Conservation (phyloP, 1,140 invertebrate genomes). For the Lepidurus packardi region DNA sequence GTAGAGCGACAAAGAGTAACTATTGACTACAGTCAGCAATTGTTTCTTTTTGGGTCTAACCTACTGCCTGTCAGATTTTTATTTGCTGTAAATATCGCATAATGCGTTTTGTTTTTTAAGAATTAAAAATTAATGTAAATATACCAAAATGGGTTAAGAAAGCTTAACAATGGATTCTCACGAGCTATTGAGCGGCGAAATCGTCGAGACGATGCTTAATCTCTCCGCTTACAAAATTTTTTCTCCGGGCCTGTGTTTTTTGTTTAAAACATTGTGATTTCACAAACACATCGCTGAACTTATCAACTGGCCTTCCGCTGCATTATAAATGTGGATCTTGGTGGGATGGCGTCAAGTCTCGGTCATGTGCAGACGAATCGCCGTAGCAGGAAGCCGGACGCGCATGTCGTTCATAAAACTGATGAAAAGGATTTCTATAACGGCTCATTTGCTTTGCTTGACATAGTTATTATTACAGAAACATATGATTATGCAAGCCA, state of each 20-base stretch:
- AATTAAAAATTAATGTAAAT: too few species aligned
- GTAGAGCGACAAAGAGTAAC: neutral
- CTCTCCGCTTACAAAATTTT: neutral
- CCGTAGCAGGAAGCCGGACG: neutral
- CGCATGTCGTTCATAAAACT: neutral
- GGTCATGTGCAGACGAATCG: neutral
- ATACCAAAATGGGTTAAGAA: too few species aligned
- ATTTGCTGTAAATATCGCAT: too few species aligned
- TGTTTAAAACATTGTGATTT: constrained; percentile 1
- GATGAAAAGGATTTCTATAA: too few species aligned
- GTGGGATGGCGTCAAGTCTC: neutral
- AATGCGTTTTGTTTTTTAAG: too few species aligned
- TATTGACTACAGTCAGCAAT: neutral
- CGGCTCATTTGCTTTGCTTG: too few species aligned
- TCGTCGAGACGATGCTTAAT: neutral
- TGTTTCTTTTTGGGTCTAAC: neutral
- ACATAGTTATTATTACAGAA: too few species aligned
- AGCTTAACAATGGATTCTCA: neutral
- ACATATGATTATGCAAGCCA: too few species aligned
- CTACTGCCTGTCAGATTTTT: too few species aligned
- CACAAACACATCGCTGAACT: neutral
- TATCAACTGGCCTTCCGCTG: constrained; percentile 2
- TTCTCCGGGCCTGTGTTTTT: neutral
- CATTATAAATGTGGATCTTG: constrained; percentile 9
- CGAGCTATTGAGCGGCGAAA: neutral